A percentile compares a stretch with the other conserved stretches of the same genome.
These are phyloP conservation scores for Perca schrenkii DNA, from an alignment of 2,113 vertebrate genomes.

Conservation along the genomic window DNA sequence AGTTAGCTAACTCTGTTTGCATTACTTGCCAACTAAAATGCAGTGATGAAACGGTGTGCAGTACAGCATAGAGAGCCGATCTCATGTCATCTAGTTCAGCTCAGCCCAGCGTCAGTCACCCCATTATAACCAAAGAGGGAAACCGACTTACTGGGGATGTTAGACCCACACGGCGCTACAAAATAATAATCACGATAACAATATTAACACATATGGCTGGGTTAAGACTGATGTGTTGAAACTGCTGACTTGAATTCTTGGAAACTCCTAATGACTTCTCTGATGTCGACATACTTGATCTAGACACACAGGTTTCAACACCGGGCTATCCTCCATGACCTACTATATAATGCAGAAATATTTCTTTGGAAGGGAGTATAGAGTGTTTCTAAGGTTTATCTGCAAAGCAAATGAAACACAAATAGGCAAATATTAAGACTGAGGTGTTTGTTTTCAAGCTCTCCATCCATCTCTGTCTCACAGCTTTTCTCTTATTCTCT, in stretches of 20 bases:
- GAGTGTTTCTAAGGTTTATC: background rate
- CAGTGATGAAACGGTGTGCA: background rate
- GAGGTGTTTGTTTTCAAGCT: slow-evolving; percentile 22
- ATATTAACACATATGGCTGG: background rate
- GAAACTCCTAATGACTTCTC: slow-evolving; percentile 22
- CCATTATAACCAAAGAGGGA: background rate
- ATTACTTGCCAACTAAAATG: background rate
- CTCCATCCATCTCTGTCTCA: background rate
- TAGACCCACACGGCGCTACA: background rate
- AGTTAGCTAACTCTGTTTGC: background rate
- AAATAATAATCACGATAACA: background rate
- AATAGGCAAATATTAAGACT: slow-evolving; percentile 1
- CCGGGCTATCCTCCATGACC: background rate
- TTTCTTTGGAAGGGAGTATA: background rate
- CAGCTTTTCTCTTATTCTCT: background rate
- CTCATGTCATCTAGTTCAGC: background rate
- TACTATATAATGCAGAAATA: background rate
- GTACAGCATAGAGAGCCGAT: background rate
- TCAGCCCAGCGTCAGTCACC: background rate
- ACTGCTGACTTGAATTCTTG: background rate
- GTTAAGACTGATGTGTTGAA: background rate
- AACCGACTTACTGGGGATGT: background rate
- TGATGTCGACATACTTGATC: slow-evolving; percentile 18
- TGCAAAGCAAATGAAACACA: background rate
- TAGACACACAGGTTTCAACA: slow-evolving; percentile 27